Evolutionary conservation across 2,797 vertebrate genomes (phyloP).

Genomic region (Scleropages formosus): DNA sequence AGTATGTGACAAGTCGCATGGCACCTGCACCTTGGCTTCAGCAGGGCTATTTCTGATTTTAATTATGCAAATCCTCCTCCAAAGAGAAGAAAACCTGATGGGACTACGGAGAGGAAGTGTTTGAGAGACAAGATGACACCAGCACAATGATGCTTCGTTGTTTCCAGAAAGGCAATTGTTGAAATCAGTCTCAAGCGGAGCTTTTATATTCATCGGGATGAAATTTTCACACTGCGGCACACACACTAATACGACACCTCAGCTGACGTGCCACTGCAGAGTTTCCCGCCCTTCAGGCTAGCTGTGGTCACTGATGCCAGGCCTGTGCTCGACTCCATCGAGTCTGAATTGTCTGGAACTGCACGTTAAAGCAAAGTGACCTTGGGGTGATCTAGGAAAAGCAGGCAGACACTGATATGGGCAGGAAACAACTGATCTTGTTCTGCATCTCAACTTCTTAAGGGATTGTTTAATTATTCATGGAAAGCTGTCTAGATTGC

Average conservation of each 20-base stretch:
- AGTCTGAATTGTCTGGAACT: constrained; percentile 1
- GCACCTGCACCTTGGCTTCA: constrained; percentile 19
- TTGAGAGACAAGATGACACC: constrained; percentile 19
- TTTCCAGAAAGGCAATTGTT: constrained; percentile 22
- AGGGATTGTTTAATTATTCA: constrained; percentile 28
- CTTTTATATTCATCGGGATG: constrained; percentile 24
- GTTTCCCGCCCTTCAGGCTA: constrained; percentile 16
- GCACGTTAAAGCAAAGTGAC: constrained; percentile 2
- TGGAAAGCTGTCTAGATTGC: constrained; percentile 15
- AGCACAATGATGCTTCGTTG: constrained; percentile 14
- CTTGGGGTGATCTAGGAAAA: constrained; percentile 13
- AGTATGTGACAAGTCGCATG: constrained; percentile 8
- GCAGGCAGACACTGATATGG: constrained; percentile 1
- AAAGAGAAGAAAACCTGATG: constrained; percentile 26
- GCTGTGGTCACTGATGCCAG: constrained; percentile 8
- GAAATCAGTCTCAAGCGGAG: constrained; percentile 15
- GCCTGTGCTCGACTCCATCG: background rate
- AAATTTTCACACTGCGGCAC: constrained; percentile 10
- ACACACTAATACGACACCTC: constrained; percentile 2
- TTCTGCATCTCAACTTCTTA: background rate
- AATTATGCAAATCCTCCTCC: constrained; percentile 27
- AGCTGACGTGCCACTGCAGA: background rate
- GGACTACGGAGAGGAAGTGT: constrained; percentile 13
- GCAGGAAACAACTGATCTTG: constrained; percentile 17
- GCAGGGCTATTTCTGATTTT: constrained; percentile 23